phyloP scores from a whole-genome alignment of 2,888 invertebrate species.

The Drosophila eohydei region DNA sequence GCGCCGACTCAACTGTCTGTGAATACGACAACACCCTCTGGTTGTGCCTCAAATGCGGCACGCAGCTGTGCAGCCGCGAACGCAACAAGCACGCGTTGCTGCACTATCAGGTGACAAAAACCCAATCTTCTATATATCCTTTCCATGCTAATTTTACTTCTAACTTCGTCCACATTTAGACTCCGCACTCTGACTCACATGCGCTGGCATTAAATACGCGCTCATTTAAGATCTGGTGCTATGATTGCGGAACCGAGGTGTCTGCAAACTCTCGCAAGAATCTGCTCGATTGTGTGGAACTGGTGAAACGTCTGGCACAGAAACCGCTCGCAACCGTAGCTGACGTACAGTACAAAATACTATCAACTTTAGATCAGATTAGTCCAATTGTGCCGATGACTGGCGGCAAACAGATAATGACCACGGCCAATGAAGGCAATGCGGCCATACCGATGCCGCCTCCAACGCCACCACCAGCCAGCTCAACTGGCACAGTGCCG shows the following conservation, averaged over 20 bases:
- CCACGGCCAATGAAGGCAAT: conserved; percentile 4
- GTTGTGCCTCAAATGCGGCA: conserved; percentile 93
- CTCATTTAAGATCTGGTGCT: conserved; percentile 91
- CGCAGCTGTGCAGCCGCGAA: conserved; percentile 90
- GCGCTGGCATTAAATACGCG: conserved; percentile 90
- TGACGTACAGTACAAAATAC: conserved; percentile 76
- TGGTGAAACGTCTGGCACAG: conserved; percentile 87
- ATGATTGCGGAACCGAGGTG: conserved; percentile 90
- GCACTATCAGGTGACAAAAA: conserved; percentile 87
- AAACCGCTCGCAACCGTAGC: conserved; percentile 60
- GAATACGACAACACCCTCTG: conserved; percentile 87
- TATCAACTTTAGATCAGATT: conserved; percentile 67
- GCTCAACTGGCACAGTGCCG: conserved; percentile 61
- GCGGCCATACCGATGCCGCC: conserved; percentile 48
- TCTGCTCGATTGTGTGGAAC: conserved; percentile 90
- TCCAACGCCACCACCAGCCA: conserved; percentile 34
- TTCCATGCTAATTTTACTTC: background rate
- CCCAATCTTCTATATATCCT: background rate
- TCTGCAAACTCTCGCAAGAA: conserved; percentile 87
- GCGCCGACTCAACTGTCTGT: conserved; percentile 67
- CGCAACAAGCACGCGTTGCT: conserved; percentile 90
- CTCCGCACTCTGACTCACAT: conserved; percentile 91
- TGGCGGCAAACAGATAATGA: conserved; percentile 26
- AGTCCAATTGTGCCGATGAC: conserved; percentile 63
- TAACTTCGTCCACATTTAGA: conserved; percentile 74